Evolutionary conservation across 92 coral and sea anemone species (phyloP), one percentile per base, ranked within the genome.

Genomic region (Muricea muricata): DNA sequence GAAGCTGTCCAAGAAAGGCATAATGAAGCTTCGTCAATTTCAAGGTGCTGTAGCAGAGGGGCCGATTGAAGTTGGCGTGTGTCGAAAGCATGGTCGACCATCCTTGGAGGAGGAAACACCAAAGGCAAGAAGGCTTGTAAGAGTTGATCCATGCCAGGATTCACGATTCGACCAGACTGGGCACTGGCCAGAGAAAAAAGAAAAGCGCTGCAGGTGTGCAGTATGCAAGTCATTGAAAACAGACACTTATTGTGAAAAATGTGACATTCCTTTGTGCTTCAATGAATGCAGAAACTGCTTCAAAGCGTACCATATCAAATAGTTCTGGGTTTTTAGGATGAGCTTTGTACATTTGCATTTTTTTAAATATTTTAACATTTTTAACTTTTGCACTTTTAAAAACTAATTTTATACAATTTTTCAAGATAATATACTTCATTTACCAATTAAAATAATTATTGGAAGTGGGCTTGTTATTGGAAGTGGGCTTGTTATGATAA

Each of bases 21-120:
- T 72, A 3, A 37, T 72, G 78, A 72, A 72, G 78, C 78, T 72
- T 30, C 78, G 78, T 33, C 55, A 72, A 37, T 72, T 48, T 20
- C 56, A 48, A 10, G 7, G 17, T 20, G 15, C 7, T 11, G 56
- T 48, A 7, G 56, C 21, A 18, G 17, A 48, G 15, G 56, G 17
- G 15, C 56, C 15, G 17, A 48, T 48, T 48, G 56, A 48, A 10
- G 3, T 11, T 48, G 56, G 56, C 7, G 15, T 20, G 3, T 2
- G 17, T 3, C 7, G 56, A 48, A 48, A 48, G 56, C 3, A 2
- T 11, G 56, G 56, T 48, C 7, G 56, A 18, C 56, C 56, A 48
- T 48, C 56, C 17, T 20, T 48, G 7, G 56, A 10, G 7, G 21
- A 48, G 18, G 21, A 12, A 48, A 48, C 21, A 48, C 56, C 56